phyloP scores from a whole-genome alignment of 2,888 invertebrate genomes.

The Scaptomyza tumidula region DNA sequence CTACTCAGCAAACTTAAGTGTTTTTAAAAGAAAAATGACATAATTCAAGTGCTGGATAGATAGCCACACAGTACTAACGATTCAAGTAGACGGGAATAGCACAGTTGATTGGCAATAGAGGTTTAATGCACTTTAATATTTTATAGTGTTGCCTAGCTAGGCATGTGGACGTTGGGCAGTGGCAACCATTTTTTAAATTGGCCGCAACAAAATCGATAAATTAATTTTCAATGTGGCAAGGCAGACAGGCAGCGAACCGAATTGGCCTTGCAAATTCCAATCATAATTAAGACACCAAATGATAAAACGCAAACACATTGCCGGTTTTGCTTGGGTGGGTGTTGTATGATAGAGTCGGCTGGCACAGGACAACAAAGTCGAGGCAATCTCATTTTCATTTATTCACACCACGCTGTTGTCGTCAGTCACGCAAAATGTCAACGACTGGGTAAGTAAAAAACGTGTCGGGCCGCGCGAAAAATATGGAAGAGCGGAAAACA shows the following conservation, averaged over 20 bases:
- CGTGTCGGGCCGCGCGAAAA: conserved; percentile 72
- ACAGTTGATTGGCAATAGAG: neutral
- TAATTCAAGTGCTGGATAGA: no score
- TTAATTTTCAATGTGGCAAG: conserved; percentile 41
- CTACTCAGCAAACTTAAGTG: neutral
- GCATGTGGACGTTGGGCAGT: neutral
- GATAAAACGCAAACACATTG: conserved; percentile 66
- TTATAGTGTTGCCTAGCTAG: neutral
- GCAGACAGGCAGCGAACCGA: conserved; percentile 10
- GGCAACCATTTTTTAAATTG: conserved; percentile 42
- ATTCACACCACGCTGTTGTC: conserved; percentile 77
- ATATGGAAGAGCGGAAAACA: conserved; percentile 61
- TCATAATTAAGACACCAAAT: conserved; percentile 74
- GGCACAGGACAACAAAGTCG: conserved; percentile 44
- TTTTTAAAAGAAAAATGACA: no score
- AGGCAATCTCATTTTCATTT: conserved; percentile 75
- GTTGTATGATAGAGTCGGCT: conserved; percentile 1
- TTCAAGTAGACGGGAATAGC: neutral
- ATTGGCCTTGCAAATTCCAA: conserved; percentile 44
- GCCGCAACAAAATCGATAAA: conserved; percentile 55
- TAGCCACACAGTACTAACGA: neutral
- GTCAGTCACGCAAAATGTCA: conserved; percentile 81
- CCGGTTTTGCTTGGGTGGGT: conserved; percentile 32
- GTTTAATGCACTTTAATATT: neutral
- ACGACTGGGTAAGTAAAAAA: conserved; percentile 74